Evolutionary conservation across 2,113 vertebrate genomes (phyloP).

Genomic region (Lampris incognitus): DNA sequence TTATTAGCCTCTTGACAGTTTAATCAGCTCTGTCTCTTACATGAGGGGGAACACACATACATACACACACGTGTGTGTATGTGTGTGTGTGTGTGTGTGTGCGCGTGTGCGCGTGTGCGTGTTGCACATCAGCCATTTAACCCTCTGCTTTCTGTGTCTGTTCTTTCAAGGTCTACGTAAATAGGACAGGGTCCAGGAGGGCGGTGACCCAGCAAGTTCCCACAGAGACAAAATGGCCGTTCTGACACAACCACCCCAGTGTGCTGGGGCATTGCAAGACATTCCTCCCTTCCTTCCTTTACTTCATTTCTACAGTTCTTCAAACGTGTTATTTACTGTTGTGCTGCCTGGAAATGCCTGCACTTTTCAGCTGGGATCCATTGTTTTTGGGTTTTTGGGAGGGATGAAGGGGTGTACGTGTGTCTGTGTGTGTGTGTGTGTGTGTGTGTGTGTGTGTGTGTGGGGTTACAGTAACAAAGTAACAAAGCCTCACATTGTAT

Average conservation of each 20-base stretch:
- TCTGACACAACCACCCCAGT: constrained; percentile 46
- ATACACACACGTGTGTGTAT: constrained; percentile 18
- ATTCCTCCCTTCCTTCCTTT: constrained; percentile 45
- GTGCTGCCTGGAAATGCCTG: constrained; percentile 60
- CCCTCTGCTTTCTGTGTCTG: constrained; percentile 28
- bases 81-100: constrained; percentile 7
- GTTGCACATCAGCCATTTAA: constrained; percentile 23
- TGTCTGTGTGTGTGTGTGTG: constrained; percentile 27
- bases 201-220: constrained; percentile 61
- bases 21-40: constrained; percentile 74
- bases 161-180: constrained; percentile 82
- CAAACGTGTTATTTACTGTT: constrained; percentile 66
- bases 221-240: constrained; percentile 55
- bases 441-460: constrained; percentile 21
- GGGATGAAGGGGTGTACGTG: constrained; percentile 13
- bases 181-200: constrained; percentile 58
- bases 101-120: constrained; percentile 3
- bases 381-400: constrained; percentile 44
- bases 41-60: constrained; percentile 42
- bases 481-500: constrained; percentile 58
- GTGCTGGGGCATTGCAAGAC: constrained; percentile 34
- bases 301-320: constrained; percentile 54
- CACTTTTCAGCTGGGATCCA: constrained; percentile 51
- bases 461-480: constrained; percentile 28
- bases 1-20: constrained; percentile 74